A percentile compares a stretch with the other conserved stretches of the same genome.
Evolutionary conservation across 2,113 vertebrate genomes (phyloP).

Genomic region (Phaethon lepturus): DNA sequence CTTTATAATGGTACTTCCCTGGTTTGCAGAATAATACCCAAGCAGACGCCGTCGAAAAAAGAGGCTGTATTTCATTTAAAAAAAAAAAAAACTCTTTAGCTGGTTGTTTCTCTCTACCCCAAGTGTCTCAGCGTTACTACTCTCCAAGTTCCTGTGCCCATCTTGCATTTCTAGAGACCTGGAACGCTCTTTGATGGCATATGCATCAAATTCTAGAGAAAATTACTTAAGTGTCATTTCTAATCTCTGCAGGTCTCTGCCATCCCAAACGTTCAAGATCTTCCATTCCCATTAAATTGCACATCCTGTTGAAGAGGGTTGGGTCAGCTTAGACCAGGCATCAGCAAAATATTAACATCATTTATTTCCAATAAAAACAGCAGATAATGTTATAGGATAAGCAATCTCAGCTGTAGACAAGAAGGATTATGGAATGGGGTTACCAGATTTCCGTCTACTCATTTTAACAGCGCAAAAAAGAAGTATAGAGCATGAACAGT

Average conservation of each 20-base stretch:
- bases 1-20: not conserved
- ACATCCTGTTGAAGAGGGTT: not conserved
- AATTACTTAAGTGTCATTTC: conserved; percentile 28
- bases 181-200: not conserved
- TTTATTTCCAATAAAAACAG: not conserved
- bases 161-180: not conserved
- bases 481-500: not conserved
- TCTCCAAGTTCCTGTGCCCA: not conserved
- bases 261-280: not conserved
- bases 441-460: not conserved
- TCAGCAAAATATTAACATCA: not conserved
- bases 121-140: not conserved
- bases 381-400: not conserved
- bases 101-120: not conserved
- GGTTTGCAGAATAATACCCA: not conserved
- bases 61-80: not conserved
- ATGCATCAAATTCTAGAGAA: not conserved
- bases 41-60: not conserved
- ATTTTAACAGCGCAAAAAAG: not conserved
- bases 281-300: not conserved
- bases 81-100: not conserved
- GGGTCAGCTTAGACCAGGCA: not conserved
- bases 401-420: not conserved
- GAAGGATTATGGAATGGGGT: not conserved
- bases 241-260: conserved; percentile 15